Conservation (phyloP, 2,113 vertebrate genomes). For the Buteo buteo region DNA sequence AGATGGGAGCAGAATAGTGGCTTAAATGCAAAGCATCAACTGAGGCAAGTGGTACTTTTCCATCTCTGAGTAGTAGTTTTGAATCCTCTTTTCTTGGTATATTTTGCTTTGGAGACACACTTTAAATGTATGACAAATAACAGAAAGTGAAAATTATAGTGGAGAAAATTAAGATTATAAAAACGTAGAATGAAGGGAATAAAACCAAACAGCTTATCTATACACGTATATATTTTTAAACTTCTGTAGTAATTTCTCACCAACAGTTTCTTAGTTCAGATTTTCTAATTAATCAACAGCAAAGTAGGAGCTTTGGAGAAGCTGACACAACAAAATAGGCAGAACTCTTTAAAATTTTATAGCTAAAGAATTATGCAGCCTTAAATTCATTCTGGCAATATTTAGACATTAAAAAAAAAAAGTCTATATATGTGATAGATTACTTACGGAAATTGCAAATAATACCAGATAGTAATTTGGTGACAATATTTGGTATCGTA, state of each 20-base stretch:
- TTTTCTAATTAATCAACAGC: not conserved
- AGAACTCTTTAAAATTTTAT: not conserved
- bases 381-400: not conserved
- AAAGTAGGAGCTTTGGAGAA: not conserved
- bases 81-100: not conserved
- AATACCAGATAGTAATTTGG: not conserved
- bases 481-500: not conserved
- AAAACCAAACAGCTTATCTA: not conserved
- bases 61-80: not conserved
- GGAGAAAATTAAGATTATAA: not conserved
- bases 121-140: not conserved
- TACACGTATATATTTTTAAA: not conserved
- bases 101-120: not conserved
- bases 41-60: conserved; percentile 7
- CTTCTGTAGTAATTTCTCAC: not conserved
- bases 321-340: not conserved
- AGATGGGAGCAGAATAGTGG: conserved; percentile 18
- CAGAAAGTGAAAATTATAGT: not conserved
- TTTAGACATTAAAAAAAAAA: not conserved
- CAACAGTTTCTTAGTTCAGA: not conserved
- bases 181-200: not conserved
- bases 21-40: not conserved
- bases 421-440: not conserved
- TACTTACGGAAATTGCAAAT: not conserved
- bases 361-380: not conserved